Base-by-base conservation (phyloP, 2,888 invertebrate species). In the Phaonia tiefii region DNA sequence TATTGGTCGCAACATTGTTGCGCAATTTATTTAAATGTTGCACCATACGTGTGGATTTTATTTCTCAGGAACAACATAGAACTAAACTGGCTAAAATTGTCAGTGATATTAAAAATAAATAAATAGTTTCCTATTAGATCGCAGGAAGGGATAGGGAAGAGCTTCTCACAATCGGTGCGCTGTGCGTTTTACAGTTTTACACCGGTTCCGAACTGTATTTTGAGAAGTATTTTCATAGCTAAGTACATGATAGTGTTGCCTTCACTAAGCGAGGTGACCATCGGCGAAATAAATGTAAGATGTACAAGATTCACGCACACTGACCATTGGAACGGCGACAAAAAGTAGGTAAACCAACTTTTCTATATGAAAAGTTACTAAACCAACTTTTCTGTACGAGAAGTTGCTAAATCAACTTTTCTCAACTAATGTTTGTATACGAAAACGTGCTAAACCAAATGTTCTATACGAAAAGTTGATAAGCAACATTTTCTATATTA, bases 171-270 rank as follows among this genome's bases (percentile, higher is more conserved):
- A n/a, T n/a, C n/a, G n/a, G n/a, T n/a, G n/a, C n/a, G n/a, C n/a
- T 44, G 15, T 49, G 10, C 49, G 20, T 17, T 49, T 25, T 10
- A 4, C 25, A 22, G 1, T 11, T 4, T 46, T 1, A n/a, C 44
- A n/a, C n/a, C 5, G 54, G 22, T 13, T 49, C 58, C 1, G 63
- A 1, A 72, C 51, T 56, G 49, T 56, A 69, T 72, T 69, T 58
- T n/a, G n/a, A 63, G 42, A 49, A 51, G 73, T 69, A 76, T 65
- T 73, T 73, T 39, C 51, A 70, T 65, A 56, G 65, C 49, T 76
- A 76, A 80, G 76, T 80, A 80, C 73, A 73, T 80, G 76, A 75
- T 76, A 80, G 76, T 80, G 51, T n/a, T n/a, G n/a, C n/a, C n/a
- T n/a, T n/a, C n/a, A n/a, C n/a, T n/a, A n/a, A n/a, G n/a, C n/a